Percentiles rank a stretch among this genome's conserved stretches.
Evolutionary conservation across 2,113 vertebrate genomes (phyloP).

Genomic region (Cephalopholis sonnerati): DNA sequence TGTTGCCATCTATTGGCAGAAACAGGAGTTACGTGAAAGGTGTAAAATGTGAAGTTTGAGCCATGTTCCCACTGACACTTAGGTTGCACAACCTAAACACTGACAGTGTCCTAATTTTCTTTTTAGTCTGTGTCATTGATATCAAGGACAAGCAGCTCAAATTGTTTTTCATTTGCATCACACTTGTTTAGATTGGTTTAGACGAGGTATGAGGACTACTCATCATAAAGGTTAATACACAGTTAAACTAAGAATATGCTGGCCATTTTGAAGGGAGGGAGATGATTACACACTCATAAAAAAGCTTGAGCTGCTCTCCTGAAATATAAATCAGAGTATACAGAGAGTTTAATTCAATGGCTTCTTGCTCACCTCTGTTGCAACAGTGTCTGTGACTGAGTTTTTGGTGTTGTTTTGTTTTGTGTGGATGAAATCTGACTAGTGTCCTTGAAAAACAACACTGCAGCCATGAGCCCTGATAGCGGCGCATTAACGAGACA

Average conservation of each 20-base stretch:
- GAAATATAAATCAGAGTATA: background rate
- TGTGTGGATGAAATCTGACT: slow-evolving; percentile 7
- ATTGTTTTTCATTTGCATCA: background rate
- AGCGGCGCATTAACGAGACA: slow-evolving; percentile 4
- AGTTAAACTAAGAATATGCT: background rate
- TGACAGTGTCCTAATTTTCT: background rate
- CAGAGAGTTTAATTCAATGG: background rate
- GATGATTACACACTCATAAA: background rate
- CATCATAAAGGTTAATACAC: background rate
- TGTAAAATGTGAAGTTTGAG: background rate
- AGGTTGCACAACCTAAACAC: background rate
- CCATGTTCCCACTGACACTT: background rate
- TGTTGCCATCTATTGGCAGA: slow-evolving; percentile 35
- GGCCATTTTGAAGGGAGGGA: background rate
- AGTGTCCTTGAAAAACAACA: background rate
- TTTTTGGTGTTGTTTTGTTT: background rate
- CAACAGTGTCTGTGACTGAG: background rate
- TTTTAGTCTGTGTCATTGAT: background rate
- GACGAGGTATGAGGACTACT: background rate
- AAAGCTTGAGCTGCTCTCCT: background rate
- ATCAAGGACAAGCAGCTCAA: background rate
- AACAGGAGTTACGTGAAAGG: slow-evolving; percentile 6
- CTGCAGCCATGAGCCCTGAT: background rate
- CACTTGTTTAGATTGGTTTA: background rate
- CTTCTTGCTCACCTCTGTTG: no score